phyloP scores from a whole-genome alignment of 1,140 invertebrate genomes.

The Eulimnadia texana region DNA sequence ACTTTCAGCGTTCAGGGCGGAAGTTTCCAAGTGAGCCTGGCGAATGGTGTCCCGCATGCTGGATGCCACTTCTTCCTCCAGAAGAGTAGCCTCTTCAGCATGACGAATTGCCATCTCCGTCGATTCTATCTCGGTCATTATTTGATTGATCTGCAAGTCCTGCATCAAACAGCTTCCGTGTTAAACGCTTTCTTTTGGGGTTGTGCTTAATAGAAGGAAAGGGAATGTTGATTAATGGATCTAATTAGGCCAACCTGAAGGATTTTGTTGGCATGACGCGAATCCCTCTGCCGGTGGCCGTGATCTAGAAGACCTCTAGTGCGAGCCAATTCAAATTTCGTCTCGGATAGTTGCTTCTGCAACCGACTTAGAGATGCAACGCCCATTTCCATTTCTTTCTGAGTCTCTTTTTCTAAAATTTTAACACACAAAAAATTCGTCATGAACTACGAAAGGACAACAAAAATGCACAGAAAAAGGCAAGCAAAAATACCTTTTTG shows the following conservation, averaged over 20 bases:
- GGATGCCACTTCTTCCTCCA: background rate
- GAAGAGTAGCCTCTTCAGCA: background rate
- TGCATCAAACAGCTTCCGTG: too few species aligned
- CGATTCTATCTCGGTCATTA: background rate
- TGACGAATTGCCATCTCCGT: background rate
- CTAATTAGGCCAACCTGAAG: conserved; percentile 1
- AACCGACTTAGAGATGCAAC: background rate
- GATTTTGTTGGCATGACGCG: conserved; percentile 3
- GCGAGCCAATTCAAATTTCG: background rate
- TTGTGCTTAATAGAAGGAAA: too few species aligned
- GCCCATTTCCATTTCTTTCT: conserved; percentile 30
- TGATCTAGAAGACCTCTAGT: conserved; percentile 4
- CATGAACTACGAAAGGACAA: conserved; percentile 39
- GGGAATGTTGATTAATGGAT: background rate
- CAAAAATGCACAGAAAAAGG: conserved; percentile 23
- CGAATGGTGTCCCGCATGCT: conserved; percentile 1
- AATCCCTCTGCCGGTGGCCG: conserved; percentile 5
- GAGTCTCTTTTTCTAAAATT: conserved; percentile 40
- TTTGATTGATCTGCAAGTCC: conserved; percentile 6
- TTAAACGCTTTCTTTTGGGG: too few species aligned
- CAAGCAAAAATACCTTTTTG: background rate
- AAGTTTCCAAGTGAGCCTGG: background rate
- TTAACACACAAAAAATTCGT: too few species aligned
- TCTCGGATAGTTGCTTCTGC: background rate
- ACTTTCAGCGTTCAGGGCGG: conserved; percentile 4